phyloP scores from a whole-genome alignment of 2,113 vertebrate species.

The Xyrauchen texanus region DNA sequence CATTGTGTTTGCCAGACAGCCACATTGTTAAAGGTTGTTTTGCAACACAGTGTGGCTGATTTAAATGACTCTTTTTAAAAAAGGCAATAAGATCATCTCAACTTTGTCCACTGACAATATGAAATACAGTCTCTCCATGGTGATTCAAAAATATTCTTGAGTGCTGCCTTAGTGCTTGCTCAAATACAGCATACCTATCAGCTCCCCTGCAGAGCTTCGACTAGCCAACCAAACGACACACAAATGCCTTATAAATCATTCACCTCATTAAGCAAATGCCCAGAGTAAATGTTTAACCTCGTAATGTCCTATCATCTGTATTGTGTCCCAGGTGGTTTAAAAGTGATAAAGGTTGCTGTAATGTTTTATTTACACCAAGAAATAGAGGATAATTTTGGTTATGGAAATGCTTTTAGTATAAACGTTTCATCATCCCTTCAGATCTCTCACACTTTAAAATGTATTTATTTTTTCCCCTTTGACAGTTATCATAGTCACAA shows the following conservation, averaged over 20 bases:
- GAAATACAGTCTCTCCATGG: slow-evolving; percentile 70
- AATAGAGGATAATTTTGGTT: slow-evolving; percentile 10
- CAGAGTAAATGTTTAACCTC: slow-evolving; percentile 44
- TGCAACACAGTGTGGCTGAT: slow-evolving; percentile 61
- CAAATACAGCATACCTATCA: slow-evolving; percentile 32
- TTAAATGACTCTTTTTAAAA: slow-evolving; percentile 72
- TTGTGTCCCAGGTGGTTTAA: neutral
- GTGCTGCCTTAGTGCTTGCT: slow-evolving; percentile 56
- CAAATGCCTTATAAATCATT: slow-evolving; percentile 39
- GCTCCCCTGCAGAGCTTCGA: too few species aligned
- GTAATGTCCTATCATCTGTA: slow-evolving; percentile 3
- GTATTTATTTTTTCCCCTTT: too few species aligned
- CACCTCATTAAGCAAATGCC: slow-evolving; percentile 33
- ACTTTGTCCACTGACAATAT: slow-evolving; percentile 71
- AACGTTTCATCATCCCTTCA: neutral
- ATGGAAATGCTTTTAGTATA: neutral
- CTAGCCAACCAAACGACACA: neutral
- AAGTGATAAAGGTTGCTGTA: slow-evolving; percentile 11
- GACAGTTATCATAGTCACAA: too few species aligned
- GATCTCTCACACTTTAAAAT: neutral
- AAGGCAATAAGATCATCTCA: slow-evolving; percentile 69
- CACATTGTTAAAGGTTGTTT: slow-evolving; percentile 45
- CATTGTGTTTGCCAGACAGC: slow-evolving; percentile 54
- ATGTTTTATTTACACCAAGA: neutral
- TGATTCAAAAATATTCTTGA: slow-evolving; percentile 72